Evolutionary conservation across 92 coral and sea anemone genomes (phyloP).

Genomic region (Heteractis magnifica): DNA sequence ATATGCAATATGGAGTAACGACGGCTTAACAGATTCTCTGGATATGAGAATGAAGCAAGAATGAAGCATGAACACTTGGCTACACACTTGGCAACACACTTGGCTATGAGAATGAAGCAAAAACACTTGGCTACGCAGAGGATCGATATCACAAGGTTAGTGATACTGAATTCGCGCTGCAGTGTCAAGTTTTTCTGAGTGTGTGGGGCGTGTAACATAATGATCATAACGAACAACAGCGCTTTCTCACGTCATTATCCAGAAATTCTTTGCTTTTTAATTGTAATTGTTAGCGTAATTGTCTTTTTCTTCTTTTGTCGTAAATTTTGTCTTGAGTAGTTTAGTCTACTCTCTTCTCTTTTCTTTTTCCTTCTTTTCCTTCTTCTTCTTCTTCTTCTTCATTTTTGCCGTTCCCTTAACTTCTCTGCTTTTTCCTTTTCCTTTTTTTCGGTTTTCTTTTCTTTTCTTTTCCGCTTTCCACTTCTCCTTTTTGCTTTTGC

Average conservation of each 20-base stretch:
- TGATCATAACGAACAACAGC: no score
- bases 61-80: conserved; percentile 72
- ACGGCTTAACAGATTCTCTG: conserved; percentile 75
- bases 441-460: neutral
- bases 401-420: neutral
- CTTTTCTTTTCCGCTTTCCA: neutral
- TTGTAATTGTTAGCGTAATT: no score
- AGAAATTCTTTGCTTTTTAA: no score
- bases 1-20: conserved; percentile 86
- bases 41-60: conserved; percentile 80
- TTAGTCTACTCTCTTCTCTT: neutral
- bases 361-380: neutral
- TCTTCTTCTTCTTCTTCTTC: neutral
- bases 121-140: conserved; percentile 9
- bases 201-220: neutral
- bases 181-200: no score
- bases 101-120: no score
- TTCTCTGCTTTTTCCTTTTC: neutral
- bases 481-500: no score
- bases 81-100: no score
- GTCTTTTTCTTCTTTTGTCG: neutral
- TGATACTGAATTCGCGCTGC: neutral
- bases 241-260: no score
- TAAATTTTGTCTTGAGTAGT: neutral
- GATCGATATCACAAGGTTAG: conserved; percentile 66